These are phyloP conservation scores for Poeciliopsis presidionis DNA, from an alignment of 2,797 vertebrate genomes.

Conservation along the genomic window DNA sequence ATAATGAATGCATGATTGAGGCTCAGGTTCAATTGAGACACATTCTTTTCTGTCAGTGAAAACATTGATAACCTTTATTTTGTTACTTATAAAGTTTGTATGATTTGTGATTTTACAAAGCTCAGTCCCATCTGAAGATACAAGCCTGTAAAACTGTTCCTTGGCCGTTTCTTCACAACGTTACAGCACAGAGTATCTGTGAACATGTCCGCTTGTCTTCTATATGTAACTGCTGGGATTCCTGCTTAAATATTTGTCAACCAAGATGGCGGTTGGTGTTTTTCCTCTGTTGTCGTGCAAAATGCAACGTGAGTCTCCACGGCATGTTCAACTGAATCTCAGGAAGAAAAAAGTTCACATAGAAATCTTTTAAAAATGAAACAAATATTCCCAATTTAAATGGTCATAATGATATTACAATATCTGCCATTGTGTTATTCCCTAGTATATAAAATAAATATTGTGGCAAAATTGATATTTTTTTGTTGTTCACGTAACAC, in stretches of 20 bases:
- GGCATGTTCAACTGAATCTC: neutral
- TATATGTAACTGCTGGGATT: neutral
- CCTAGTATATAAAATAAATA: neutral
- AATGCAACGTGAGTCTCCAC: neutral
- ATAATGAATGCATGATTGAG: no score
- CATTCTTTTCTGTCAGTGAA: no score
- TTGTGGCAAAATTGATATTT: neutral
- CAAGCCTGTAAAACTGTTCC: neutral
- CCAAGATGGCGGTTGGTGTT: neutral
- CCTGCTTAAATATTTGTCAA: neutral
- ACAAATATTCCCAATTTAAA: neutral
- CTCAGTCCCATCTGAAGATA: no score
- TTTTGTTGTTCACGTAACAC: neutral
- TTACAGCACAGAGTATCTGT: neutral
- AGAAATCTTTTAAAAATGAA: neutral
- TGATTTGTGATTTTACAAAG: no score
- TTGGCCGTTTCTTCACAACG: neutral
- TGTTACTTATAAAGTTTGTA: no score
- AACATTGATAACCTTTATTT: no score
- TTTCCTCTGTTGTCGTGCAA: neutral
- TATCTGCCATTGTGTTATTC: neutral
- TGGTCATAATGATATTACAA: neutral
- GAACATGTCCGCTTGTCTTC: neutral
- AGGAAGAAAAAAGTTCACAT: neutral
- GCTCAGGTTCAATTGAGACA: no score